Evolutionary conservation across 2,888 invertebrate genomes (phyloP), one percentile per base, ranked within the genome.

Genomic region (Tenthredo mesomela): DNA sequence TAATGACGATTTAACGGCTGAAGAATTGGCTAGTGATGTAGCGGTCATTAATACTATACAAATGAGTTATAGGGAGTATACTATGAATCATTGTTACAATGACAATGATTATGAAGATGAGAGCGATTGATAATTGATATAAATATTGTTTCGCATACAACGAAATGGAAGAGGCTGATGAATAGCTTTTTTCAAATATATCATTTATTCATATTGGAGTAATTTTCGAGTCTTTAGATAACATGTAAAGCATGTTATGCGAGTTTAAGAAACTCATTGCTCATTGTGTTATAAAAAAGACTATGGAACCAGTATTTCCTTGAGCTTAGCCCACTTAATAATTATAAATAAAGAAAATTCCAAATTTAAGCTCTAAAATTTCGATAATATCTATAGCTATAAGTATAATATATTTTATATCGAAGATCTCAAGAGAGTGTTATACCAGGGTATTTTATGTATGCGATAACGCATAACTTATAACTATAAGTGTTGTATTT

Each of bases 21-120:
- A 94, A 88, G 94, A 95, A 87, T 91, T 96, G 47, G 93, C 95
- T 10, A 93, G 94, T 87, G 94, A 94, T 85, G 91, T 94, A 2
- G 92, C 92, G 15, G 88, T 93, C 40, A 92, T 90, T 85, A 93
- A 93, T 87, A 84, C 87, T 12, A 90, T 93, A 87, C 93, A 93
- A 88, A 89, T 91, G 88, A 91, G 88, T 65, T 89, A 89, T 85
- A 87, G 88, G 33, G 85, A 88, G 25, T 86, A 87, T 71, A 84
- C 87, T 84, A 83, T 85, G 86, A 87, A 87, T n/a, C 90, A 90
- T 75, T 88, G 90, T 33, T 93, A 93, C 78, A 89, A 88, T 25
- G 91, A 91, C 82, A 92, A 92, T 47, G 94, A 94, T 85, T 94
- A 94, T 85, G 91, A 92, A 71, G 93, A 93, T 84, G 93, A 94